A percentile compares a stretch with the other conserved stretches of the same genome.
phyloP scores from a whole-genome alignment of 2,797 vertebrate genomes.

The Cuniculus paca region DNA sequence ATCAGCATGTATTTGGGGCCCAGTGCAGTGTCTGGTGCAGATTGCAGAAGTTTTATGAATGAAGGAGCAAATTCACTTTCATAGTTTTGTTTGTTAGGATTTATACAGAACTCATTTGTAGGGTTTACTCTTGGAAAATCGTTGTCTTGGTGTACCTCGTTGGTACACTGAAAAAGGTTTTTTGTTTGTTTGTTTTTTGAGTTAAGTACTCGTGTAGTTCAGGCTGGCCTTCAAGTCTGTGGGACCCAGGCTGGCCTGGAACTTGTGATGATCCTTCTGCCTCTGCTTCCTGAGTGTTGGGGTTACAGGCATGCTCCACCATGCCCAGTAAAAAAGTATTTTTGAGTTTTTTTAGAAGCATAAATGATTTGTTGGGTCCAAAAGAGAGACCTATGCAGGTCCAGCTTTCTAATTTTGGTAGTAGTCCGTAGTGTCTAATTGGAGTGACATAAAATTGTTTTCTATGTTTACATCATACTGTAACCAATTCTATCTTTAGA shows the following conservation, averaged over 20 bases:
- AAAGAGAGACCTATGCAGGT: not conserved
- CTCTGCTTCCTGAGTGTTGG: not conserved
- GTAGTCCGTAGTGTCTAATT: not conserved
- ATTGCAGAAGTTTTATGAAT: constrained; percentile 13
- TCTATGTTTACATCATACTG: not conserved
- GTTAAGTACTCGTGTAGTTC: not conserved
- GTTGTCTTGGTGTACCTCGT: not conserved
- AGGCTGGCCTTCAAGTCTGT: not conserved
- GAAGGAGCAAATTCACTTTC: not conserved
- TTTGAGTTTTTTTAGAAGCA: constrained; percentile 26
- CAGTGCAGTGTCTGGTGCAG: not conserved
- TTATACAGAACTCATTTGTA: constrained; percentile 14
- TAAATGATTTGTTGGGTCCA: constrained; percentile 34
- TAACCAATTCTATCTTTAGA: not conserved
- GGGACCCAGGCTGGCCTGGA: not conserved
- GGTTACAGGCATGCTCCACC: not conserved
- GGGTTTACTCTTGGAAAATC: constrained; percentile 18
- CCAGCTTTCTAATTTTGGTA: not conserved
- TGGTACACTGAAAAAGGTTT: not conserved
- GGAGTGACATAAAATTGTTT: constrained; percentile 5
- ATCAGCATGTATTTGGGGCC: not conserved
- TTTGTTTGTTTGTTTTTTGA: not conserved
- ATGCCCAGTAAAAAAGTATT: not conserved
- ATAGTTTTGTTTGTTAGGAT: constrained; percentile 10
- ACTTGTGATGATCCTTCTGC: not conserved